A percentile compares a stretch with the other conserved stretches of the same genome.
Evolutionary conservation across 92 coral and sea anemone genomes (phyloP).

Genomic region (Porites cylindrica): DNA sequence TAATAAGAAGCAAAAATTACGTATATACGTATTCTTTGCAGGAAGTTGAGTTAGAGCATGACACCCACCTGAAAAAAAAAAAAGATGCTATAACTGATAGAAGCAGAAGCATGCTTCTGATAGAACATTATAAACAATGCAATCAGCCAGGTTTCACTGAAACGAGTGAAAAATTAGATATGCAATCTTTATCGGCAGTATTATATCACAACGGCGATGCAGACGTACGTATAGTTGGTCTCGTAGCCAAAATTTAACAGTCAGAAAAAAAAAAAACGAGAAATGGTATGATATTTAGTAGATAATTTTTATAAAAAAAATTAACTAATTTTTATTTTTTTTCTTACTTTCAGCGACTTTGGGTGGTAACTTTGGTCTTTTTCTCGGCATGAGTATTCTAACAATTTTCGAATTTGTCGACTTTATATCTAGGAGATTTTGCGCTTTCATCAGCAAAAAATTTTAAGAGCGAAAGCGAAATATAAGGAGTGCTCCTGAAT

Average conservation of each 20-base stretch:
- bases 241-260: too few relatives aligned
- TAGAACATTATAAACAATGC: neutral
- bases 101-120: neutral
- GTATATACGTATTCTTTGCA: too few relatives aligned
- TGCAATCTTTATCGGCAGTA: too few relatives aligned
- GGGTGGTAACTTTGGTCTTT: conserved; percentile 29
- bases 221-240: too few relatives aligned
- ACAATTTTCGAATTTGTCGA: conserved; percentile 15
- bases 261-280: neutral
- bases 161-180: neutral
- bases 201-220: too few relatives aligned
- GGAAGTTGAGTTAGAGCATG: too few relatives aligned
- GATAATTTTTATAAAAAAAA: neutral
- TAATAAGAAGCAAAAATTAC: neutral
- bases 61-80: too few relatives aligned
- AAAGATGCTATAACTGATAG: too few relatives aligned
- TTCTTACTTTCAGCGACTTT: conserved; percentile 15
- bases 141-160: neutral
- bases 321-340: neutral
- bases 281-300: neutral
- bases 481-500: too few relatives aligned
- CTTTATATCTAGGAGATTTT: neutral
- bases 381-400: conserved; percentile 30
- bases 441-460: neutral
- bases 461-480: too few relatives aligned